phyloP scores from a whole-genome alignment of 1,140 invertebrate species.

The Leptoteleia sp. region DNA sequence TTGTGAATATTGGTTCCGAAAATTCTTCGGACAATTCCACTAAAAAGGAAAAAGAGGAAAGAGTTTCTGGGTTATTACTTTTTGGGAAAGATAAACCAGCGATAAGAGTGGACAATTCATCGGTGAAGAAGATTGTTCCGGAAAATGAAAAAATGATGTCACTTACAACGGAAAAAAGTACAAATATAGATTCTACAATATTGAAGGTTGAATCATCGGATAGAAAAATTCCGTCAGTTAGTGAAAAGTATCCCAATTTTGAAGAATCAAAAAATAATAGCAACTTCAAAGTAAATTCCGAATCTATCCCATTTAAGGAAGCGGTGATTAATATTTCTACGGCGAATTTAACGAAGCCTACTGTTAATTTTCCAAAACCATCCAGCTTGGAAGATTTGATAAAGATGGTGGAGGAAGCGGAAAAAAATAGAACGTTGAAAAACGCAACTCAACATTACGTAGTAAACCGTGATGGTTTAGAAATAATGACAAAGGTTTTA shows the following conservation, averaged over 20 bases:
- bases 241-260: constrained; percentile 66
- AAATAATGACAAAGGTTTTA: constrained; percentile 85
- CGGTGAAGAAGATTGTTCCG: constrained; percentile 15
- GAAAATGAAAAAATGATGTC: constrained; percentile 12
- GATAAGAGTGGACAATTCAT: constrained; percentile 14
- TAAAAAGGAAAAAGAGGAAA: constrained; percentile 14
- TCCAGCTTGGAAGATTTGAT: constrained; percentile 72
- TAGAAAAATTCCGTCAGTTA: constrained; percentile 69
- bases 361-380: constrained; percentile 15
- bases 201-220: constrained; percentile 66
- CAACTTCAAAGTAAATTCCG: constrained; percentile 58
- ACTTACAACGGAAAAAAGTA: constrained; percentile 11
- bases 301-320: too few species aligned
- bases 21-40: constrained; percentile 28
- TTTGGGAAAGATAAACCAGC: constrained; percentile 52
- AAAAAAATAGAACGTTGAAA: constrained; percentile 40
- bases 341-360: background rate
- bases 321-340: too few species aligned
- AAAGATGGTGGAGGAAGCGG: constrained; percentile 32
- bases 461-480: constrained; percentile 84
- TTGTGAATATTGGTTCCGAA: constrained; percentile 65
- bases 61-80: constrained; percentile 17
- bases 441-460: constrained; percentile 79
- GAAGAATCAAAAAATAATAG: constrained; percentile 72
- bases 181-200: background rate